A percentile compares a stretch with the other conserved stretches of the same genome.
phyloP scores from a whole-genome alignment of 2,113 vertebrate genomes.

The Arenaria interpres region DNA sequence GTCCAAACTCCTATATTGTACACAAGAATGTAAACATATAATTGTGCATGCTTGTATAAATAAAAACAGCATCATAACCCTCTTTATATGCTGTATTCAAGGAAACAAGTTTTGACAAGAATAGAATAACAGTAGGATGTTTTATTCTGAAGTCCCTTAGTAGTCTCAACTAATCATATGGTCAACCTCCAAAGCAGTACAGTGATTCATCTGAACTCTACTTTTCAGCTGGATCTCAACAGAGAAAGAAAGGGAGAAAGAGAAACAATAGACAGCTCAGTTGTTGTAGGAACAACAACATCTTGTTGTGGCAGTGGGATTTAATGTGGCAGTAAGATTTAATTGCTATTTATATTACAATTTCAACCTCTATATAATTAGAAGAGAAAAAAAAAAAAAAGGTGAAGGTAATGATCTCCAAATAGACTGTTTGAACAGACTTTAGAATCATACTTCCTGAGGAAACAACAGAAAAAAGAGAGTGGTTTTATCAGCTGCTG shows the following conservation, averaged over 20 bases:
- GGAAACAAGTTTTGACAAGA: not conserved
- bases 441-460: not conserved
- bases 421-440: not conserved
- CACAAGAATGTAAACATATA: not conserved
- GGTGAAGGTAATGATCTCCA: not conserved
- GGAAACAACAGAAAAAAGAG: not conserved
- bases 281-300: not conserved
- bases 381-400: not conserved
- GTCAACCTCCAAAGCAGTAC: not conserved
- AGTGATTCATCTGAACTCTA: not conserved
- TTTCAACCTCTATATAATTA: not conserved
- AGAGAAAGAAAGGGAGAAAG: not conserved
- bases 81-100: not conserved
- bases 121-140: not conserved
- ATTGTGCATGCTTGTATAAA: not conserved
- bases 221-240: not conserved
- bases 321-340: not conserved
- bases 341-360: not conserved
- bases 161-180: not conserved
- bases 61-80: not conserved
- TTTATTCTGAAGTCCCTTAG: not conserved
- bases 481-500: not conserved
- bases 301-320: not conserved
- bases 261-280: not conserved
- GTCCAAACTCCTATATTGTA: not conserved